Conservation (phyloP, 1,140 invertebrate genomes). For the Diachasmimorpha longicaudata region DNA sequence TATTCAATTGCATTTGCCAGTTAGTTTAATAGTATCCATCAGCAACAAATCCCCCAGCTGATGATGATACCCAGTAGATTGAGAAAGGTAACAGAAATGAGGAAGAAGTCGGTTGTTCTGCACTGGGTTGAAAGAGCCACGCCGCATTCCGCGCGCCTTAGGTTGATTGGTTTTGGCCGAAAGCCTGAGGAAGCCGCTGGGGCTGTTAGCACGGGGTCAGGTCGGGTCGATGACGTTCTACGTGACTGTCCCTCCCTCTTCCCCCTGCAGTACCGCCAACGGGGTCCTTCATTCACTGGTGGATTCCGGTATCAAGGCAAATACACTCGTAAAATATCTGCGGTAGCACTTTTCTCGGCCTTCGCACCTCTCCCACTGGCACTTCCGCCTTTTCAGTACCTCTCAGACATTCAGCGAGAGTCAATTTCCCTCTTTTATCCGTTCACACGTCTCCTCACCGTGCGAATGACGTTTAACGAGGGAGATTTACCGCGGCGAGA, state of each 20-base stretch:
- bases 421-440: neutral
- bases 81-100: neutral
- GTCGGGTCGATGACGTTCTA: constrained; percentile 32
- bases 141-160: constrained; percentile 25
- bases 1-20: too few species aligned
- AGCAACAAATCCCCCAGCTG: neutral
- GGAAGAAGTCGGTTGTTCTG: neutral
- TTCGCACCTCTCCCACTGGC: neutral
- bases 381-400: constrained; percentile 5
- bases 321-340: neutral
- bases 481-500: neutral
- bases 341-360: constrained; percentile 25
- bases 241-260: too few species aligned
- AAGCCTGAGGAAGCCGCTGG: neutral
- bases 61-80: neutral
- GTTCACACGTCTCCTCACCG: neutral
- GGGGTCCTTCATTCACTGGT: constrained; percentile 23
- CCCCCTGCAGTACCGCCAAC: constrained; percentile 21
- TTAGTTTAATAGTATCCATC: too few species aligned
- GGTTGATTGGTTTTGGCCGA: constrained; percentile 29
- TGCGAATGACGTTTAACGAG: neutral
- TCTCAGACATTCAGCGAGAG: neutral
- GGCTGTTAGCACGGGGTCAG: constrained; percentile 26
- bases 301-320: neutral
- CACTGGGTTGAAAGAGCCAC: constrained; percentile 4